Percentiles rank a stretch among this genome's conserved stretches.
Evolutionary conservation across 2,113 vertebrate species (phyloP).

Genomic region (Zosterops borbonicus): DNA sequence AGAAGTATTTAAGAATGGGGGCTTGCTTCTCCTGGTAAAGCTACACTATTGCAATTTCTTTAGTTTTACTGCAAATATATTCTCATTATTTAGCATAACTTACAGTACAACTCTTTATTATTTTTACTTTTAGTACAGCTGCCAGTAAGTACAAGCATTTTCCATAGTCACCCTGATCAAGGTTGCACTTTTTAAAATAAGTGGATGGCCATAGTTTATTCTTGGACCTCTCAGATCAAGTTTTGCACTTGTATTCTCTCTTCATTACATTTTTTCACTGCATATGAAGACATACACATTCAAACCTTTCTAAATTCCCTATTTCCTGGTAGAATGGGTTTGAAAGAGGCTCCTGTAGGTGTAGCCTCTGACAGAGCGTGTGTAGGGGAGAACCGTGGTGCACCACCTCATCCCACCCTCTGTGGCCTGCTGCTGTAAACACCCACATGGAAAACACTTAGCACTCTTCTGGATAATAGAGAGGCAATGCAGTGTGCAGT

Average conservation of each 20-base stretch:
- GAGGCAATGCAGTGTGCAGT: background rate
- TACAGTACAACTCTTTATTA: background rate
- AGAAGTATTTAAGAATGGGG: background rate
- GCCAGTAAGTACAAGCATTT: background rate
- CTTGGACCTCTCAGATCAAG: background rate
- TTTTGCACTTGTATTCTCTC: background rate
- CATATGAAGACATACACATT: background rate
- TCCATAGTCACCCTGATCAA: background rate
- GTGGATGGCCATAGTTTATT: background rate
- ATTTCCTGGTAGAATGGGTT: background rate
- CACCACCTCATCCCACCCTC: background rate
- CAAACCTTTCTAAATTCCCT: background rate
- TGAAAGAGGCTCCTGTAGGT: background rate
- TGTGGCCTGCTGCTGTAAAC: background rate
- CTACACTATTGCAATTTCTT: background rate
- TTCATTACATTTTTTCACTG: background rate
- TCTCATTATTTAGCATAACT: background rate
- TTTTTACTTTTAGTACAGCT: background rate
- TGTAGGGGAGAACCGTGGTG: background rate
- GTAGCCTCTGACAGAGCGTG: background rate
- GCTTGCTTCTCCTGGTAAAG: background rate
- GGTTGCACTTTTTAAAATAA: background rate
- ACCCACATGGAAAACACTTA: background rate
- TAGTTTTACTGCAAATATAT: background rate
- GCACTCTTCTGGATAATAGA: background rate